These are phyloP conservation scores for Cheilosia impressa DNA, from an alignment of 2,888 invertebrate genomes.

Conservation along the genomic window DNA sequence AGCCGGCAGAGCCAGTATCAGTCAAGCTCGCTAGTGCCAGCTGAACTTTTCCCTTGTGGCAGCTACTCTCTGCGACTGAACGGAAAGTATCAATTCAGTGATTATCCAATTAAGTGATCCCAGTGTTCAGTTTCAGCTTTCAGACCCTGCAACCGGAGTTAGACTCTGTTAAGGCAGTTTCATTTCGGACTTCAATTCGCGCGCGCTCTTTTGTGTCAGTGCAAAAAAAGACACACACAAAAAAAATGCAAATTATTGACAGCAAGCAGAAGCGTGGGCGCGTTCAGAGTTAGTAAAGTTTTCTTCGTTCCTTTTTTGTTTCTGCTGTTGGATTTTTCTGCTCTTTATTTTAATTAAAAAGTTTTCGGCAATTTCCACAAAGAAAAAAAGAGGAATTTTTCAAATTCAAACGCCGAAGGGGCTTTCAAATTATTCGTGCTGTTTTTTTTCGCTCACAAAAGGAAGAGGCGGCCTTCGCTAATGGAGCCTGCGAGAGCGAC, in stretches of 20 bases:
- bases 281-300: constrained; percentile 39
- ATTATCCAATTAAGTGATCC: constrained; percentile 73
- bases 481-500: constrained; percentile 7
- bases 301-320: constrained; percentile 12
- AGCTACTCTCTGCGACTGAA: constrained; percentile 28
- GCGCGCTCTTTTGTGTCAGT: constrained; percentile 19
- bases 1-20: constrained; percentile 13
- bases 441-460: constrained; percentile 52
- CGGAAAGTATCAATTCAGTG: constrained; percentile 74
- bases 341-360: constrained; percentile 74
- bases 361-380: constrained; percentile 60
- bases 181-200: constrained; percentile 17
- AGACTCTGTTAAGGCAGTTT: constrained; percentile 62
- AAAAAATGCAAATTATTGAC: constrained; percentile 71
- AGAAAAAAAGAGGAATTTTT: constrained; percentile 10
- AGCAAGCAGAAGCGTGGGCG: constrained; percentile 12
- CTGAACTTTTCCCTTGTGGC: constrained; percentile 22
- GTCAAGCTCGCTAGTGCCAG: constrained; percentile 6
- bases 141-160: constrained; percentile 11
- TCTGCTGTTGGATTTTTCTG: constrained; percentile 13
- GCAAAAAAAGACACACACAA: background rate
- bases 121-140: background rate
- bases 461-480: constrained; percentile 44
- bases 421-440: constrained; percentile 49
- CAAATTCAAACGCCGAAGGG: constrained; percentile 67